Conservation (phyloP, 1,140 invertebrate genomes). For the Drosophila navojoa region DNA sequence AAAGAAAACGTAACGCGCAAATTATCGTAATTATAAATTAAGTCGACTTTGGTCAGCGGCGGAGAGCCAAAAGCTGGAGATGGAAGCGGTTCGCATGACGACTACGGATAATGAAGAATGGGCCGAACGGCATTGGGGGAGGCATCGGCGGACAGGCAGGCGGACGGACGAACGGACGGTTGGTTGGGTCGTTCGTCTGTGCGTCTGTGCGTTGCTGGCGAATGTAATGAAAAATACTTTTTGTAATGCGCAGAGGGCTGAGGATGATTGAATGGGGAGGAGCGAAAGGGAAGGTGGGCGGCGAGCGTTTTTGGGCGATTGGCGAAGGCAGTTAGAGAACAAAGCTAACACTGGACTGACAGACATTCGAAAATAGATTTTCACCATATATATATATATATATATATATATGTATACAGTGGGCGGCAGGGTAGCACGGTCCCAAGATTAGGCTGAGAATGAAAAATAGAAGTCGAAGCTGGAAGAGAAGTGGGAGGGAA, state of each 20-base stretch:
- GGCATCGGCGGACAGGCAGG: neutral
- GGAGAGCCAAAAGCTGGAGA: slow-evolving; percentile 5
- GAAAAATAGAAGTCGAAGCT: neutral
- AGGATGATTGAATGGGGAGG: neutral
- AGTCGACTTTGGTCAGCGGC: slow-evolving; percentile 69
- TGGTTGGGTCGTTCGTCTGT: slow-evolving; percentile 10
- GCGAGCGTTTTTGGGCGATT: too few species aligned
- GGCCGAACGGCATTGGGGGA: neutral
- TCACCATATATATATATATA: slow-evolving; percentile 38
- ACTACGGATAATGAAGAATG: slow-evolving; percentile 5
- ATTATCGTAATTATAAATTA: slow-evolving; percentile 83
- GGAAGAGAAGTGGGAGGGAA: neutral
- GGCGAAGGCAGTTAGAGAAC: neutral
- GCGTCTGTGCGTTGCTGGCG: slow-evolving; percentile 43
- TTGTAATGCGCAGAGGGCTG: slow-evolving; percentile 37
- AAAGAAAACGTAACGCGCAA: slow-evolving; percentile 82
- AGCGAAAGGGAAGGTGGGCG: neutral
- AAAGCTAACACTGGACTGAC: slow-evolving; percentile 35
- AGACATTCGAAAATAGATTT: slow-evolving; percentile 81
- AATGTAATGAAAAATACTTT: slow-evolving; percentile 80
- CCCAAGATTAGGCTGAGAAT: neutral
- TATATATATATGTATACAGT: too few species aligned
- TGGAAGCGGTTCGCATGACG: neutral
- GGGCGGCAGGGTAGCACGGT: slow-evolving; percentile 15
- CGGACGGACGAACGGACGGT: neutral